Conservation (phyloP, 2,797 vertebrate genomes). For the Philypnodon macrostomus region DNA sequence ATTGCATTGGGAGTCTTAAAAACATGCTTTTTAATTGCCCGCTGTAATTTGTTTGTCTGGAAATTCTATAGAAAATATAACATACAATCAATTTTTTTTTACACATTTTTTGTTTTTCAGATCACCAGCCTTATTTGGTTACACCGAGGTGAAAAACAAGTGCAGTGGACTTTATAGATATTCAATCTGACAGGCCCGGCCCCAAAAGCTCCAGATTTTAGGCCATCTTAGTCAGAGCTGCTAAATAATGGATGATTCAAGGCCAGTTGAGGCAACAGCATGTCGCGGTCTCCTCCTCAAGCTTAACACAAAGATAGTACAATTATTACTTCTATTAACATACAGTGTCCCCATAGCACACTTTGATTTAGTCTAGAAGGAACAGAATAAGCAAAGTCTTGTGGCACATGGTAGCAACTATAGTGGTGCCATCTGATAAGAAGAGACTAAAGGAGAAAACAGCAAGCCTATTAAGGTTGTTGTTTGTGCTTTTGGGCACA, state of each 20-base stretch:
- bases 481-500: constrained; percentile 42
- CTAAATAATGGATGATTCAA: constrained; percentile 40
- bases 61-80: constrained; percentile 41
- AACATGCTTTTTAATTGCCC: constrained; percentile 26
- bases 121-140: constrained; percentile 50
- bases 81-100: constrained; percentile 54
- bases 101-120: too few species aligned
- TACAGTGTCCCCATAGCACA: constrained; percentile 19
- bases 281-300: constrained; percentile 23
- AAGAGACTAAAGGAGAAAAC: constrained; percentile 46
- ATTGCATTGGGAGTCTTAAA: constrained; percentile 16
- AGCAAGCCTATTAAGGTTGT: constrained; percentile 70
- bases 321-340: constrained; percentile 26
- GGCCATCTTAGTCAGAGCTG: constrained; percentile 20
- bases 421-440: constrained; percentile 60
- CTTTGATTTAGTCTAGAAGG: constrained; percentile 13
- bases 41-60: constrained; percentile 19
- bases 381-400: constrained; percentile 36
- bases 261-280: constrained; percentile 34
- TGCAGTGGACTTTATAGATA: constrained; percentile 59
- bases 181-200: constrained; percentile 23
- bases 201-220: constrained; percentile 39
- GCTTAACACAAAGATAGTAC: constrained; percentile 39
- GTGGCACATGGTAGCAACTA: constrained; percentile 44
- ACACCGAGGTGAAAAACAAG: constrained; percentile 63